Evolutionary conservation across 23 tunicate genomes (phyloP).

Genomic region (Ascidia mentula): DNA sequence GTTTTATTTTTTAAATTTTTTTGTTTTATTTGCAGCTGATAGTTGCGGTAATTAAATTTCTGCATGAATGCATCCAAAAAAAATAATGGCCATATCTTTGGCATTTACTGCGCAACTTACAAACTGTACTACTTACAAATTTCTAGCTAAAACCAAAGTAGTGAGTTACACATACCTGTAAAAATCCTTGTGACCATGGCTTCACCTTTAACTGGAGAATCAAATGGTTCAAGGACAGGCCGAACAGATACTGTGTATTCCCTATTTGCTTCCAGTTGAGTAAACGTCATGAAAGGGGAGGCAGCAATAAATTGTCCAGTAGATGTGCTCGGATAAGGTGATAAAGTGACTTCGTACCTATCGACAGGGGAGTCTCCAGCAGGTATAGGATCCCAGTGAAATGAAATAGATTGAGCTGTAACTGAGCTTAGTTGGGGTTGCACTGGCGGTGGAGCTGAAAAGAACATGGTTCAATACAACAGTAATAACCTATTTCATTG

Average conservation of each 20-base stretch:
- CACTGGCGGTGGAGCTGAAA: too few species aligned
- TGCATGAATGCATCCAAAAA: too few species aligned
- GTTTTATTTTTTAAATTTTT: too few species aligned
- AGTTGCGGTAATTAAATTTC: too few species aligned
- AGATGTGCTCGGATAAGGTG: background rate
- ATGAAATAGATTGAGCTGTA: background rate
- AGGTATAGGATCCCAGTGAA: background rate
- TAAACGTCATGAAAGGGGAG: background rate
- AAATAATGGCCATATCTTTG: too few species aligned
- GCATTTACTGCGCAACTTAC: too few species aligned
- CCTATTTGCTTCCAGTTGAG: background rate
- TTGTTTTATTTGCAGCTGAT: too few species aligned
- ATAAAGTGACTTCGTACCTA: background rate
- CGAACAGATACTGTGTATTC: background rate
- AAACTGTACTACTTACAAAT: too few species aligned
- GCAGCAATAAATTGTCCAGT: background rate
- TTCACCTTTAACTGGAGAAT: background rate
- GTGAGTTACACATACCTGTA: background rate
- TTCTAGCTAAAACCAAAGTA: too few species aligned
- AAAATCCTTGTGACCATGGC: background rate
- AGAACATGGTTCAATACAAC: background rate
- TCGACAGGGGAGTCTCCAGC: background rate
- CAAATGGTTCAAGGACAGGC: background rate
- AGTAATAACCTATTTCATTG: too few species aligned
- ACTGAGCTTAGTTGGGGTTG: background rate